Evolutionary conservation across 2,797 vertebrate genomes (phyloP), one percentile per base, ranked within the genome.

Genomic region (Coranthus polyacanthus): DNA sequence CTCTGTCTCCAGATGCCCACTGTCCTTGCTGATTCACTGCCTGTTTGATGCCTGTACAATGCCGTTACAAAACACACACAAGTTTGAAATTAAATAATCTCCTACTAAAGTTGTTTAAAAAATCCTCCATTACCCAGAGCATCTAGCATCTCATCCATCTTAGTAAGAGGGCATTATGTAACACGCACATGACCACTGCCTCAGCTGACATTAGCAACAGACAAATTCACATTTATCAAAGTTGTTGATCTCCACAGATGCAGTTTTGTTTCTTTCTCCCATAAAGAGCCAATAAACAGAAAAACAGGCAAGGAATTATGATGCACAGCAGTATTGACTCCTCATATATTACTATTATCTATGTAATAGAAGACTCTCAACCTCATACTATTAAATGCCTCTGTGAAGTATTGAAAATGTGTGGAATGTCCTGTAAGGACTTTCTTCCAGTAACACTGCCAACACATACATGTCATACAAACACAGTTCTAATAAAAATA

Each of bases 1-100:
- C 45, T 75, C 70, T 44, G 18, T 82, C 80, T 83, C 66, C 72
- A 75, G 83, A 68, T 81, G 72, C 63, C 55, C 46, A 66, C 38
- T 69, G 65, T 62, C 69, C 60, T 67, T 76, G 79, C 68, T 84
- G 72, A 81, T 70, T 80, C 43, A 64, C 65, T 57, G 50, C 61
- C 67, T 65, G 45, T 46, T 29, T 8, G 3, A 29, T 29, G 3
- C 26, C 9, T 70, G 62, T 58, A 61, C 66, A 53, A 60, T n/a
- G 34, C 41, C 60, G 6, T 78, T 56, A 72, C 24, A 53, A 62
- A 36, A 76, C 21, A 73, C 58, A 75, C 32, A 74, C 53, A 69
- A n/a, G 15, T 68, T 64, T 47, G 18, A 71, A 68, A 79, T 71
- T 4, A 74, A 81, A 78, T 68, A 21, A 81, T 79, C 58, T 45